A percentile compares a stretch with the other conserved stretches of the same genome.
Evolutionary conservation across 2,797 vertebrate genomes (phyloP).

Genomic region (Pteropus rufus): DNA sequence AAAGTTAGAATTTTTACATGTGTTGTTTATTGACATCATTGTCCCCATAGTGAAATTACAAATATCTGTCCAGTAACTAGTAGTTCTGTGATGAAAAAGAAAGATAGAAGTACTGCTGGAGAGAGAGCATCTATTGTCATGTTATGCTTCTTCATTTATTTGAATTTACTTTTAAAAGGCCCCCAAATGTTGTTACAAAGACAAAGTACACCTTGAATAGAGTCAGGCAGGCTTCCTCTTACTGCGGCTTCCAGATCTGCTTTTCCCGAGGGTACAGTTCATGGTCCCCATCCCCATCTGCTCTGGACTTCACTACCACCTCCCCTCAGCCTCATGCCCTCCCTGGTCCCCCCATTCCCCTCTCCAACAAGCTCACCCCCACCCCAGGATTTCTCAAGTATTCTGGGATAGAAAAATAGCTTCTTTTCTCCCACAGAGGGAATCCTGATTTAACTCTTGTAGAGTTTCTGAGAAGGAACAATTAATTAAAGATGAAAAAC

Average conservation of each 20-base stretch:
- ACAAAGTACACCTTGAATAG: background rate
- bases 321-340: rapidly evolving
- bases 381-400: background rate
- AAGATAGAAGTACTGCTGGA: background rate
- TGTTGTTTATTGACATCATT: background rate
- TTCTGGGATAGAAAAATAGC: background rate
- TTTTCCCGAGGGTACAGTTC: background rate
- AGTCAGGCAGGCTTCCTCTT: background rate
- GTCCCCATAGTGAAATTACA: background rate
- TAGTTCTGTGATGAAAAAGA: background rate
- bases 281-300: background rate
- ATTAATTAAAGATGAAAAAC: conserved; percentile 59
- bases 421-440: background rate
- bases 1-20: background rate
- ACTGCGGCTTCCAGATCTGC: background rate
- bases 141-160: background rate
- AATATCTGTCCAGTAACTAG: background rate
- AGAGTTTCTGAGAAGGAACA: background rate
- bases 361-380: background rate
- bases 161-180: background rate
- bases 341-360: rapidly evolving
- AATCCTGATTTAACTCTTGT: conserved; percentile 9
- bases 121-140: background rate
- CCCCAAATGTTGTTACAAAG: background rate
- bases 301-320: background rate